Conservation (phyloP, 2,797 vertebrate genomes). For the Clarias fuscus region DNA sequence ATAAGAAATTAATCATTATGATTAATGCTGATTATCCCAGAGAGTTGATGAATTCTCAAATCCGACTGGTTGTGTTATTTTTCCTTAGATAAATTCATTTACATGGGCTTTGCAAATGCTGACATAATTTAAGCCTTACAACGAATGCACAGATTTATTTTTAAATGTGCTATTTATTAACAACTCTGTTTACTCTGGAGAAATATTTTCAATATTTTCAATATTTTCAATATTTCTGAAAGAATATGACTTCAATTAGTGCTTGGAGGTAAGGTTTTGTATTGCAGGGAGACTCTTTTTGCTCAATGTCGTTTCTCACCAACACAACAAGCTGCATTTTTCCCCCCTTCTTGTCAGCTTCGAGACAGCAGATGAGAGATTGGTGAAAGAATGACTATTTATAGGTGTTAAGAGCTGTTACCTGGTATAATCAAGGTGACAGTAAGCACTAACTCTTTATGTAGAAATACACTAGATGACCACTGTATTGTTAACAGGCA, state of each 20-base stretch:
- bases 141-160: not conserved
- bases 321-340: not conserved
- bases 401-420: not conserved
- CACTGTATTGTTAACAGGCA: not conserved
- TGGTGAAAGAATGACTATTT: not conserved
- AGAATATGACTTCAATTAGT: not conserved
- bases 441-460: not conserved
- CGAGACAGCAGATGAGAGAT: not conserved
- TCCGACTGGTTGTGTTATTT: not conserved
- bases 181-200: not conserved
- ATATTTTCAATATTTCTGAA: not conserved
- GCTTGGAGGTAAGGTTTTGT: not conserved
- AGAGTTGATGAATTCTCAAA: not conserved
- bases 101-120: not conserved
- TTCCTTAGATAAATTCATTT: not conserved
- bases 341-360: not conserved
- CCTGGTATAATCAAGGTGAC: not conserved
- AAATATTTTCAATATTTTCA: not conserved
- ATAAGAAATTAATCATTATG: not conserved
- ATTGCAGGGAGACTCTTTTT: not conserved
- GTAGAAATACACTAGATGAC: not conserved
- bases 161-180: not conserved
- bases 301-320: not conserved
- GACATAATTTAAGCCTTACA: not conserved
- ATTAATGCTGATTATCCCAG: not conserved